Percentiles rank a stretch among this genome's conserved stretches.
These are phyloP conservation scores for Trichonephila clavipes DNA, from an alignment of 1,140 invertebrate genomes.

Conservation along the genomic window DNA sequence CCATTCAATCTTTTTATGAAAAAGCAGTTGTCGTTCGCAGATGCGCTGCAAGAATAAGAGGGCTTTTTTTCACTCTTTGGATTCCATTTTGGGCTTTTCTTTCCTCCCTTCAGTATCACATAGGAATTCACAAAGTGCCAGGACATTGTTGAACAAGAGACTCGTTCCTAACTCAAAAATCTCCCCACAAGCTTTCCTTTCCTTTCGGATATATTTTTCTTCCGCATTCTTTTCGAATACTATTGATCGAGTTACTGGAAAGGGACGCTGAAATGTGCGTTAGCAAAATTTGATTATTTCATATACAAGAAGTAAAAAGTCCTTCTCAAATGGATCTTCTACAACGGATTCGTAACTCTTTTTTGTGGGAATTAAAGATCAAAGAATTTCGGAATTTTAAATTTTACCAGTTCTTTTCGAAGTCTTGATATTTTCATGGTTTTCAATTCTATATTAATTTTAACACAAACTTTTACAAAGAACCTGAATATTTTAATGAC, in stretches of 20 bases:
- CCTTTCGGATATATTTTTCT: not conserved
- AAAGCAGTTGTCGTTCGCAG: conserved; percentile 52
- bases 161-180: not conserved
- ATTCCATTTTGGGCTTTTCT: not conserved
- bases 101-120: not conserved
- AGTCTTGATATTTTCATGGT: too few relatives aligned
- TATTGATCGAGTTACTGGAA: not conserved
- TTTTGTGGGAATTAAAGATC: too few relatives aligned
- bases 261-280: not conserved
- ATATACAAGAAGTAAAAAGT: not conserved
- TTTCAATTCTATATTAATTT: too few relatives aligned
- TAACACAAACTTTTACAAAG: too few relatives aligned
- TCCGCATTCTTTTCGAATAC: not conserved
- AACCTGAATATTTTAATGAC: too few relatives aligned
- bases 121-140: not conserved
- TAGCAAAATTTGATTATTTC: not conserved
- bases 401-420: too few relatives aligned
- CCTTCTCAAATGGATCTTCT: not conserved
- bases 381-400: too few relatives aligned
- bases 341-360: too few relatives aligned
- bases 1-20: conserved; percentile 34
- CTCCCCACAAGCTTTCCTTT: not conserved
- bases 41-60: conserved; percentile 11
- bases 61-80: not conserved
- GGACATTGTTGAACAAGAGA: conserved; percentile 19